Conservation (phyloP, 1,140 invertebrate genomes). For the Sesamia nonagrioides region DNA sequence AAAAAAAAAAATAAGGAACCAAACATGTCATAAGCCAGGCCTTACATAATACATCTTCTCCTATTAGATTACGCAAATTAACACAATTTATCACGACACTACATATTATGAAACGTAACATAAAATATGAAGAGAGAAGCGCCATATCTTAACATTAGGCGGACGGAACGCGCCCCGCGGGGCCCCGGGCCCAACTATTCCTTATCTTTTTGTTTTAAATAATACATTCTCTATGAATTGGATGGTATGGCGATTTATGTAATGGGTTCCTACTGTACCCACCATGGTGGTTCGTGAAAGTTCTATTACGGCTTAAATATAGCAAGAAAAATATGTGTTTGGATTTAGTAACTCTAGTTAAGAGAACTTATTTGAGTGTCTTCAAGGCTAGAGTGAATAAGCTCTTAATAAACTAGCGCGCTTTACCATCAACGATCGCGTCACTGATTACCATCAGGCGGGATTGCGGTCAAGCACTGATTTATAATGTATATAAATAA, state of each 20-base stretch:
- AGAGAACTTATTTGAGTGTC: too few relatives aligned
- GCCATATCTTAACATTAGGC: conserved; percentile 50
- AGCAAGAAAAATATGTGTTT: too few relatives aligned
- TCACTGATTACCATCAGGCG: too few relatives aligned
- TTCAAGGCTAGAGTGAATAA: too few relatives aligned
- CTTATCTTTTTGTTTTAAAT: conserved; percentile 64
- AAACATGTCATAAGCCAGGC: not conserved
- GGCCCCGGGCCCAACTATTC: conserved; percentile 27
- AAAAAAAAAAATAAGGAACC: not conserved
- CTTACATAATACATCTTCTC: conserved; percentile 10
- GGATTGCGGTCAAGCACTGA: too few relatives aligned
- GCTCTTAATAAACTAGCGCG: too few relatives aligned
- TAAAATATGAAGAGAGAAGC: conserved; percentile 60
- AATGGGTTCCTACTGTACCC: too few relatives aligned
- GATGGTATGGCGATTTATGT: not conserved
- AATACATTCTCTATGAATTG: conserved; percentile 54
- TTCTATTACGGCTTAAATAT: too few relatives aligned
- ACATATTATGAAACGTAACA: conserved; percentile 59
- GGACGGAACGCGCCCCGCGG: conserved; percentile 25
- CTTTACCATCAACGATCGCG: too few relatives aligned
- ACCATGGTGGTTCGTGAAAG: too few relatives aligned
- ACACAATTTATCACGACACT: conserved; percentile 54
- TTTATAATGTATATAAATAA: too few relatives aligned
- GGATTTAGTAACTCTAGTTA: too few relatives aligned
- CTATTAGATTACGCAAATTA: conserved; percentile 48